phyloP scores from a whole-genome alignment of 2,113 vertebrate genomes.

The Oreochromis niloticus region DNA sequence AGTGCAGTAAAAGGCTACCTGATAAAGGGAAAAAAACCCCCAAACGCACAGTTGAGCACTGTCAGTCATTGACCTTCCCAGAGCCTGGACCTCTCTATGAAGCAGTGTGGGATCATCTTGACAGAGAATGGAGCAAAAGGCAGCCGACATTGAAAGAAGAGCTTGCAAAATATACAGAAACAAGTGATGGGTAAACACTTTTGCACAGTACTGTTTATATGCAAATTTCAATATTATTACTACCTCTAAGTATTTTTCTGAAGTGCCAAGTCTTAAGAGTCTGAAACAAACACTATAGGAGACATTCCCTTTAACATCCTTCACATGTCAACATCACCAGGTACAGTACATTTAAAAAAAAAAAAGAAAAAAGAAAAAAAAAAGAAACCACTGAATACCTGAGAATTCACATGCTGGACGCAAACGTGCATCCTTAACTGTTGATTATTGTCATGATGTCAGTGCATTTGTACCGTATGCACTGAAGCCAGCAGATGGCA shows the following conservation, averaged over 20 bases:
- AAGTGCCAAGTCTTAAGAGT: too few species aligned
- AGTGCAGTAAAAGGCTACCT: not conserved
- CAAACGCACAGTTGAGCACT: not conserved
- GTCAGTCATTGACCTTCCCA: not conserved
- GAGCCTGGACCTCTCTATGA: not conserved
- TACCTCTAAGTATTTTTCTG: too few species aligned
- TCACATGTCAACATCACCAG: not conserved
- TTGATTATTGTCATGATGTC: not conserved
- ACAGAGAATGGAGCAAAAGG: not conserved
- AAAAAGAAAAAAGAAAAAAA: fast-evolving
- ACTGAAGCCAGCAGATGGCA: slow-evolving; percentile 9
- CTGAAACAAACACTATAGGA: not conserved
- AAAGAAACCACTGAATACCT: not conserved
- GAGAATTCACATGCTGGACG: not conserved
- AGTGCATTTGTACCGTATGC: not conserved
- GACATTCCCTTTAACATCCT: not conserved
- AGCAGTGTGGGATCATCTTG: not conserved
- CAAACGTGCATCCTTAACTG: not conserved
- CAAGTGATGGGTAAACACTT: not conserved
- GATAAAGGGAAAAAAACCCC: not conserved
- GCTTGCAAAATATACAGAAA: not conserved
- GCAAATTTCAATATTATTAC: not conserved
- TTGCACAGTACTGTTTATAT: not conserved
- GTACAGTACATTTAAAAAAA: not conserved
- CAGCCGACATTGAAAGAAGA: not conserved